Evolutionary conservation across 2,113 vertebrate species (phyloP).

Genomic region (Megaceryle maxima): DNA sequence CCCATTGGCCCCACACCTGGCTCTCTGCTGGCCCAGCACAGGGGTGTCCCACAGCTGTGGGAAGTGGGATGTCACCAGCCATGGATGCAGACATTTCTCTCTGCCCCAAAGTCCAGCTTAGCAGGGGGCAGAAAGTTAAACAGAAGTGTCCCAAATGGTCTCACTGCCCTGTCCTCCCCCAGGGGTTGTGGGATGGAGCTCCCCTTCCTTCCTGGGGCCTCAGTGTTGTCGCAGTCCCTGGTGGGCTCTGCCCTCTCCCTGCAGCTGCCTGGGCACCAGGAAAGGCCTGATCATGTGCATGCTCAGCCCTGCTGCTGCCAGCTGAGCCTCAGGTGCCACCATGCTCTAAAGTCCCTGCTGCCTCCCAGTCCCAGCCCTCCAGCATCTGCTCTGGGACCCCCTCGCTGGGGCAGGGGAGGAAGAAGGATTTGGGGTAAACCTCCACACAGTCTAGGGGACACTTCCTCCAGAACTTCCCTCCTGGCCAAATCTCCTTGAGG

Average conservation of each 20-base stretch:
- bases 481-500: neutral
- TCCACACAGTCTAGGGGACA: neutral
- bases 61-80: neutral
- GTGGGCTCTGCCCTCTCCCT: neutral
- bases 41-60: neutral
- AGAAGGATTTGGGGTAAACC: neutral
- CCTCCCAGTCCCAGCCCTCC: neutral
- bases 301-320: accelerated
- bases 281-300: accelerated
- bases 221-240: neutral
- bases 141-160: neutral
- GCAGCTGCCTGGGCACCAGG: accelerated
- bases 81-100: neutral
- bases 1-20: accelerated
- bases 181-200: neutral
- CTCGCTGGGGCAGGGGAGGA: neutral
- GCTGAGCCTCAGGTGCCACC: neutral
- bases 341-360: accelerated
- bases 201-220: neutral
- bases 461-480: neutral
- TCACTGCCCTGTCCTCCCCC: neutral
- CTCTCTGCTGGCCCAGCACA: neutral
- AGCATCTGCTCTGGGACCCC: neutral
- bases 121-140: neutral
- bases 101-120: neutral